Evolutionary conservation across 2,888 invertebrate genomes (phyloP).

Genomic region (Spisula subtruncata): DNA sequence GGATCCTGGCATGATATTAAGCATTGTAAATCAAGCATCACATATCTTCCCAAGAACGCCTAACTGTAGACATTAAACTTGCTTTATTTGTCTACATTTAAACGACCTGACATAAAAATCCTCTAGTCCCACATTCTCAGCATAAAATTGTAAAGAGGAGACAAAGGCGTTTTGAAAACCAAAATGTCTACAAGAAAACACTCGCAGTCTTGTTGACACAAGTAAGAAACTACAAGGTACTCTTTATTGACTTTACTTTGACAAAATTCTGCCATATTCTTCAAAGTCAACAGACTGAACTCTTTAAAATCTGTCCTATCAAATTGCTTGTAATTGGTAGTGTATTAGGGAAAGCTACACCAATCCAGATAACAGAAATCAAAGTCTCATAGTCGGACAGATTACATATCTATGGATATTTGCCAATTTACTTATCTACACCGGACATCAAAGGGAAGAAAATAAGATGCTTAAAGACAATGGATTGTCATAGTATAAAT

Average conservation of each 20-base stretch:
- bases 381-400: conserved; percentile 15
- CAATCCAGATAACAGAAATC: conserved; percentile 10
- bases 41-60: neutral
- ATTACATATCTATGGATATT: conserved; percentile 53
- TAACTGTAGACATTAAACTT: neutral
- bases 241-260: conserved; percentile 23
- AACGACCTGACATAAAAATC: neutral
- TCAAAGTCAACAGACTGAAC: conserved; percentile 23
- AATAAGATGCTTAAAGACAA: conserved; percentile 42
- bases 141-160: neutral
- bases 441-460: conserved; percentile 43
- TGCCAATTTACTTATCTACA: conserved; percentile 53
- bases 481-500: conserved; percentile 25
- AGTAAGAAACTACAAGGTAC: neutral
- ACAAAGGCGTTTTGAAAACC: neutral
- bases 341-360: conserved; percentile 55
- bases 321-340: conserved; percentile 52
- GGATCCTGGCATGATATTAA: too few relatives aligned
- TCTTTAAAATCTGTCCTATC: conserved; percentile 33
- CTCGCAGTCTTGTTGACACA: neutral
- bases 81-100: neutral
- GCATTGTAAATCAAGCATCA: too few relatives aligned
- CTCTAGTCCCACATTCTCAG: neutral
- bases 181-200: neutral
- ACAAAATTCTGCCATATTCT: conserved; percentile 9